Evolutionary conservation across 92 coral and sea anemone species (phyloP).

Genomic region (Bergia puertoricense): DNA sequence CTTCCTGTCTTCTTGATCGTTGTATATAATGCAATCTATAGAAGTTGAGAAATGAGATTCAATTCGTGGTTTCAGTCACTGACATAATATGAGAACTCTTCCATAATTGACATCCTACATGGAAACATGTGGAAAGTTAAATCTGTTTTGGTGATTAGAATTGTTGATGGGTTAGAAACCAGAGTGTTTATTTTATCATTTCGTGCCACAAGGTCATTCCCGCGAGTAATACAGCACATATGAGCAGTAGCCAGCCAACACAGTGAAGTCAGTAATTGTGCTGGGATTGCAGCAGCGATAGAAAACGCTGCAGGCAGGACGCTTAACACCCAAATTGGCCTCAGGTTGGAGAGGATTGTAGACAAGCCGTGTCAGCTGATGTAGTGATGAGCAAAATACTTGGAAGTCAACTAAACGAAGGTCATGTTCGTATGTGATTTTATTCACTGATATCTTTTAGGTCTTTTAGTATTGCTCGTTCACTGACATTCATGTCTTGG

Average conservation of each 20-base stretch:
- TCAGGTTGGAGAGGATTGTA: background rate
- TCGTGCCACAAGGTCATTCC: background rate
- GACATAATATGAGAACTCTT: background rate
- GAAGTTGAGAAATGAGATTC: no score
- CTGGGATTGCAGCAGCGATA: background rate
- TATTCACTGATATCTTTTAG: background rate
- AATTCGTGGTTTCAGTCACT: background rate
- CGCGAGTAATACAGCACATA: background rate
- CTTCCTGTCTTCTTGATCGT: background rate
- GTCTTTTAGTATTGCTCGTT: background rate
- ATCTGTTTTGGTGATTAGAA: background rate
- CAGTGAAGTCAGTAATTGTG: background rate
- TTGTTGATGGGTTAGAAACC: slow-evolving; percentile 10
- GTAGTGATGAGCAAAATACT: background rate
- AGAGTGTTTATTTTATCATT: background rate
- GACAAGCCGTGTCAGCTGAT: background rate
- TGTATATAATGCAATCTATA: no score
- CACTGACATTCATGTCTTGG: background rate
- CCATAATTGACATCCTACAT: background rate
- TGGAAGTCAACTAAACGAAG: slow-evolving; percentile 18
- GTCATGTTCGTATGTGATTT: slow-evolving; percentile 17
- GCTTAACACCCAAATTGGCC: background rate
- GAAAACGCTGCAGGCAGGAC: background rate
- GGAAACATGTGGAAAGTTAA: background rate
- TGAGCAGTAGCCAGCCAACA: background rate